These are phyloP conservation scores for Acrocera orbiculus DNA, from an alignment of 2,888 invertebrate genomes.

Conservation along the genomic window DNA sequence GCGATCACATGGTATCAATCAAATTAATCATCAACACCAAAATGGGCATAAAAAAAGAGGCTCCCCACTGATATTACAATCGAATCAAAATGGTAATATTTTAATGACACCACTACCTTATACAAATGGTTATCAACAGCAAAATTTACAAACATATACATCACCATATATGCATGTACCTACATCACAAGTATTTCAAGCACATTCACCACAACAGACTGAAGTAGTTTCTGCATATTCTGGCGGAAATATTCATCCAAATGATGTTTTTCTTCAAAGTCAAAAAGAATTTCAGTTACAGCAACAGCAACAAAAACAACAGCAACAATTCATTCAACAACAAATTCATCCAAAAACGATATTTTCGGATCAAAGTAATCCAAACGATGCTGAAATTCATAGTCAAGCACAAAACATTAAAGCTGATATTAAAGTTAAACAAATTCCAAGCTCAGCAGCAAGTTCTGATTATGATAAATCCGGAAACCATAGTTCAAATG, in stretches of 20 bases:
- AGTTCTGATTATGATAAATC: constrained; percentile 62
- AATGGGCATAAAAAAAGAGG: constrained; percentile 7
- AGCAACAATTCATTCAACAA: not conserved
- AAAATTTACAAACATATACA: constrained; percentile 7
- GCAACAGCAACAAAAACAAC: constrained; percentile 10
- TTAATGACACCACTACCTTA: constrained; percentile 1
- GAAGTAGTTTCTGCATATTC: too few relatives aligned
- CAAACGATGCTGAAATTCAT: constrained; percentile 2
- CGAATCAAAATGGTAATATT: constrained; percentile 3
- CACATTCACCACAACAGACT: constrained; percentile 7
- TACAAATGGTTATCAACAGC: constrained; percentile 1
- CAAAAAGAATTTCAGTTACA: constrained; percentile 11
- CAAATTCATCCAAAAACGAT: not conserved
- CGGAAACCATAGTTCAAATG: constrained; percentile 55
- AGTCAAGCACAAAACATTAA: constrained; percentile 2
- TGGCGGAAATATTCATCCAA: too few relatives aligned
- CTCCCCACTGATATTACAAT: constrained; percentile 12
- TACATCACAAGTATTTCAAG: constrained; percentile 7
- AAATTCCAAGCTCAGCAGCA: constrained; percentile 38
- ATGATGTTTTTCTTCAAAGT: constrained; percentile 10
- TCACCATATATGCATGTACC: constrained; percentile 10
- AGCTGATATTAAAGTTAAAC: constrained; percentile 17
- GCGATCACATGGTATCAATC: constrained; percentile 13
- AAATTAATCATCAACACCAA: constrained; percentile 9
- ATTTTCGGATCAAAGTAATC: not conserved